phyloP scores from a whole-genome alignment of 2,113 vertebrate genomes.

The Dicaeum eximium region DNA sequence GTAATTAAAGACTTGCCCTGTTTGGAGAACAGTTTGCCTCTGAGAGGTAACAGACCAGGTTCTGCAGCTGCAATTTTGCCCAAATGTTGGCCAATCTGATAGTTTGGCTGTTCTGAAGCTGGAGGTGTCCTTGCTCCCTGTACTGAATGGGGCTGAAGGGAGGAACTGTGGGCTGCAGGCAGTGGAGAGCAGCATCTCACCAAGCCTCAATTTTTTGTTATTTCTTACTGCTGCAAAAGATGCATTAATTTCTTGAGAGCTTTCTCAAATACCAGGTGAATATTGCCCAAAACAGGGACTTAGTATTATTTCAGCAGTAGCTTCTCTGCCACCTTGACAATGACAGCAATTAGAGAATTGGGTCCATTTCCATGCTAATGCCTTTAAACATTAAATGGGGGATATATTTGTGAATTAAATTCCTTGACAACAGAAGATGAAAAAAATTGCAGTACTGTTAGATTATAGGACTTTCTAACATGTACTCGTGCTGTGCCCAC shows the following conservation, averaged over 20 bases:
- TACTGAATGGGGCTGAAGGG: fast-evolving
- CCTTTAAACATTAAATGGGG: not conserved
- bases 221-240: not conserved
- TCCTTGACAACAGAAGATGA: not conserved
- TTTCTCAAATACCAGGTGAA: not conserved
- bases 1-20: not conserved
- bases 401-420: not conserved
- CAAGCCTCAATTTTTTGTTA: not conserved
- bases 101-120: not conserved
- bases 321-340: not conserved
- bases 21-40: not conserved
- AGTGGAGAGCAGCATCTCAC: not conserved
- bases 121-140: not conserved
- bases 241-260: not conserved
- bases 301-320: not conserved
- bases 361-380: not conserved
- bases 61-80: fast-evolving
- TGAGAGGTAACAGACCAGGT: not conserved
- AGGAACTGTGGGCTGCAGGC: not conserved
- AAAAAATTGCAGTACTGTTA: not conserved
- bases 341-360: not conserved
- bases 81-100: not conserved
- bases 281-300: not conserved
- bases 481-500: not conserved
- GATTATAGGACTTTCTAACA: not conserved